Evolutionary conservation across 2,888 invertebrate genomes (phyloP).

Genomic region (Notodonta ziczac): DNA sequence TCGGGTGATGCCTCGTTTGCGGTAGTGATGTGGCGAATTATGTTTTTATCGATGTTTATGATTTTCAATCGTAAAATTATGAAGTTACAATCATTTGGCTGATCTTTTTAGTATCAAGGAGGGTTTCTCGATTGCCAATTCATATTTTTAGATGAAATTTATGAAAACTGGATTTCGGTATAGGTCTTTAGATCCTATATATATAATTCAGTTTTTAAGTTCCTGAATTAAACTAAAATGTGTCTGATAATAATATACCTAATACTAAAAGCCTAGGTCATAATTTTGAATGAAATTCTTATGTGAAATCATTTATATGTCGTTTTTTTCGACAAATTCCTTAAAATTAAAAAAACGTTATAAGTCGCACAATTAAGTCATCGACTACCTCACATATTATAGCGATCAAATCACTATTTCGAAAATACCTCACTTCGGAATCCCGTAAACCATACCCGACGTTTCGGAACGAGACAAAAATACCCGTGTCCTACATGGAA

Average conservation of each 20-base stretch:
- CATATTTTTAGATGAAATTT: too few species aligned
- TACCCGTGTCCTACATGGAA: slow-evolving; percentile 18
- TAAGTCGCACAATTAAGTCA: slow-evolving; percentile 1
- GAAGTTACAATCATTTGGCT: neutral
- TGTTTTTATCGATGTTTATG: slow-evolving; percentile 28
- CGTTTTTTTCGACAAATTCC: too few species aligned
- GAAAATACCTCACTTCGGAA: slow-evolving; percentile 75
- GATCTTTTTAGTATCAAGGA: neutral
- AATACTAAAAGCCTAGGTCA: too few species aligned
- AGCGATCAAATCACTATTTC: slow-evolving; percentile 54
- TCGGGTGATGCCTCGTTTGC: slow-evolving; percentile 36
- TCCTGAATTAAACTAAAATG: too few species aligned
- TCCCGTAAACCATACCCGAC: slow-evolving; percentile 75
- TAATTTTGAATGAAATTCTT: too few species aligned
- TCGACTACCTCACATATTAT: slow-evolving; percentile 25
- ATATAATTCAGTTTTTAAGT: too few species aligned
- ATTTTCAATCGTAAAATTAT: slow-evolving; percentile 2
- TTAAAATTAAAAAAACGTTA: neutral
- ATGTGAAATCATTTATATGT: too few species aligned
- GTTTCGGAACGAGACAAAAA: slow-evolving; percentile 53
- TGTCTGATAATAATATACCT: too few species aligned
- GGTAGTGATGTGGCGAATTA: slow-evolving; percentile 50
- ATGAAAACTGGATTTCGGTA: too few species aligned
- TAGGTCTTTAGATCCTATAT: too few species aligned
- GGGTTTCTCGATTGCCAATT: neutral